Conservation (phyloP, 2,113 vertebrate species). For the Brachirus orientalis region DNA sequence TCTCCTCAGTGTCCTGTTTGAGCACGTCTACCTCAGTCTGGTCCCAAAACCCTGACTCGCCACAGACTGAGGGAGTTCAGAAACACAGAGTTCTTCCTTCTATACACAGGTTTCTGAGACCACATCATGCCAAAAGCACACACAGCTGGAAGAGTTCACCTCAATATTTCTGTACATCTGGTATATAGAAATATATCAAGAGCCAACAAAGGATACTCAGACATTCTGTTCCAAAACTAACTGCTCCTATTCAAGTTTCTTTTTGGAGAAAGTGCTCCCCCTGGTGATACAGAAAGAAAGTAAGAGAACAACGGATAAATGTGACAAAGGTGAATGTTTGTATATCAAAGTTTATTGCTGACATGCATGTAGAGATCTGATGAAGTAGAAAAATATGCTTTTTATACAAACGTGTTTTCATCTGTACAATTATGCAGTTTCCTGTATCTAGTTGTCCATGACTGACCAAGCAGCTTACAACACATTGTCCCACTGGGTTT, state of each 20-base stretch:
- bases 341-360: constrained; percentile 96
- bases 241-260: too few relatives aligned
- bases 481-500: constrained; percentile 75
- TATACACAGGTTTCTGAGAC: background rate
- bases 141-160: background rate
- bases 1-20: constrained; percentile 36
- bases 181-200: constrained; percentile 2
- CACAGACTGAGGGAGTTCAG: background rate
- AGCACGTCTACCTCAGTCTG: constrained; percentile 17
- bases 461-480: constrained; percentile 79
- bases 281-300: constrained; percentile 48
- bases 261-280: constrained; percentile 53
- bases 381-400: constrained; percentile 99
- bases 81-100: constrained; percentile 25
- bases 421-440: constrained; percentile 89
- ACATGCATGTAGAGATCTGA: constrained; percentile 96
- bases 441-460: constrained; percentile 77
- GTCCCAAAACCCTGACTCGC: constrained; percentile 21
- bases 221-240: too few relatives aligned
- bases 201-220: constrained; percentile 18
- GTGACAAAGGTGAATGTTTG: constrained; percentile 55
- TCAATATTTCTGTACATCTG: constrained; percentile 4
- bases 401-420: constrained; percentile 93
- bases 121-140: background rate
- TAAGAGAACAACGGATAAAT: background rate